These are phyloP conservation scores for Mus caroli DNA, from an alignment of 2,797 vertebrate genomes.

Conservation along the genomic window DNA sequence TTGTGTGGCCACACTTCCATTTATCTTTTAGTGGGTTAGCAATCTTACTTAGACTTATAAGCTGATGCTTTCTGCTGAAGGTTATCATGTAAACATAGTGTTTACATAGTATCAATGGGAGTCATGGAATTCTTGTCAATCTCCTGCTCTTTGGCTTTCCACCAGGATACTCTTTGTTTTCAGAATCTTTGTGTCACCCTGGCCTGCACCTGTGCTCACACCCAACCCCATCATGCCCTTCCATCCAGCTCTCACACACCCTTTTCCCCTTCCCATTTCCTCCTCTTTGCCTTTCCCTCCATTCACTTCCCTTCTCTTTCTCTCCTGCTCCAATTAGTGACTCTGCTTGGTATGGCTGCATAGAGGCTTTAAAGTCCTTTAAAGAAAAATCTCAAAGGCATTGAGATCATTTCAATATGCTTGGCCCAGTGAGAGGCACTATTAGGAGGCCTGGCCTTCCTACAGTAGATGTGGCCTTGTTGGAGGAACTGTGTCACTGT, in stretches of 20 bases:
- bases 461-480: not conserved
- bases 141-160: not conserved
- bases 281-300: no score
- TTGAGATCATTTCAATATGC: conserved; percentile 30
- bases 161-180: not conserved
- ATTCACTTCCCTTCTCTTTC: not conserved
- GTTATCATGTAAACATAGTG: not conserved
- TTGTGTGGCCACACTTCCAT: not conserved
- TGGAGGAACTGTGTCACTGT: not conserved
- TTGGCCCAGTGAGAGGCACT: not conserved
- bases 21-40: conserved; percentile 21
- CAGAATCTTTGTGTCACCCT: not conserved
- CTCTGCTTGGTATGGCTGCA: not conserved
- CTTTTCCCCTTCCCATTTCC: no score
- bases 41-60: not conserved
- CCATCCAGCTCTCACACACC: not conserved
- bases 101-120: not conserved
- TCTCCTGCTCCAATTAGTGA: not conserved
- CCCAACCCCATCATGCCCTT: no score
- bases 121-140: conserved; percentile 3
- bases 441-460: not conserved
- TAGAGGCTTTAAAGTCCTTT: conserved; percentile 38
- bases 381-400: conserved; percentile 43
- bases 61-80: not conserved
- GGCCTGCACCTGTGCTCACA: not conserved